Base-by-base conservation (phyloP, 2,113 vertebrate species). In the Collichthys lucidus region DNA sequence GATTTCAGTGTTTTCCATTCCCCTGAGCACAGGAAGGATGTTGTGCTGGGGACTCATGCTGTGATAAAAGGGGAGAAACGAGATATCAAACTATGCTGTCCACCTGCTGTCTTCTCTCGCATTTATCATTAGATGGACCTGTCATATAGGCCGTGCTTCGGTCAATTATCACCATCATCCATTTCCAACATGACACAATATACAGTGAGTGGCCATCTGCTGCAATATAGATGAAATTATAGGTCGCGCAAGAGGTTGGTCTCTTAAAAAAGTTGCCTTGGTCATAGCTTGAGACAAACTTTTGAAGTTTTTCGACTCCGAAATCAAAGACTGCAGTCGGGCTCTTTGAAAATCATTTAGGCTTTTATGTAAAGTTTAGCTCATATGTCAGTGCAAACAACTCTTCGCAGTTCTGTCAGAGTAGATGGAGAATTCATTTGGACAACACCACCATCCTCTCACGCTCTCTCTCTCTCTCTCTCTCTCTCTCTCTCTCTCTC, bases 1-100 rank as follows among this genome's bases (percentile, higher is more conserved):
- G 73, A 91, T 90, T 89, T 91, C 78, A 26, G 55, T 89, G 85
- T 92, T 91, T 91, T 89, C 80, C 80, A 64, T 91, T 93, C 91
- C 90, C 92, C 70, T 78, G 92, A 91, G 94, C 86, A 81, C 85
- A 76, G 60, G 80, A 52, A 63, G 74, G 85, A 86, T 86, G 86
- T 84, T 86, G 86, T 83, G 86, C 81, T 52, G 64, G 70, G 79
- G 70, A 83, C 68, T 74, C 92, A 86, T 40, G 88, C 94, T 94
- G 94, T 90, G 94, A 95, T 94, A 90, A 95, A 95, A 95, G 90
- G 78, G 78, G 84, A 88, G 88, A 88, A 80, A 91, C 74, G 69
- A 88, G 91, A 90, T 91, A 93, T 92, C 93, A 93, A 92, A 90
- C 92, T 76, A 88, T 88, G 90, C 88, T 81, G 88, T 94, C 92